Base-by-base conservation (phyloP, 2,888 invertebrate genomes). In the Dicranocentrus wangi region DNA sequence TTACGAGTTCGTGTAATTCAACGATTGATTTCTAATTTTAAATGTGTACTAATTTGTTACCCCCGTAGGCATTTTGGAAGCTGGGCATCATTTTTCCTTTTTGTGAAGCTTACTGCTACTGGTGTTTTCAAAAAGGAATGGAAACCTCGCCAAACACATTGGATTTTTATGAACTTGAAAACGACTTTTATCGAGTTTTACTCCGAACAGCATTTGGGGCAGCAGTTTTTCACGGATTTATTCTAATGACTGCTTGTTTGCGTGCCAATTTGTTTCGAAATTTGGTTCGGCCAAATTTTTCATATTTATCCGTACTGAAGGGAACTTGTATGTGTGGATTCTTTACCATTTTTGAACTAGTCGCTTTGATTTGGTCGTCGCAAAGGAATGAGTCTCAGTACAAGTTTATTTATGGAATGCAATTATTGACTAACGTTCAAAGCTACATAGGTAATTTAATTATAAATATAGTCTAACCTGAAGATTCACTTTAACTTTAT, bases 81-180 rank as follows among this genome's bases (percentile, higher is more conserved):
- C 89, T 97, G 58, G 92, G 93, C 8, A 90, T 96, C 13, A 92
- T 96, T 25, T 89, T 96, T 60, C 89, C 94, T 82, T 90, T 96
- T 84, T 90, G 95, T 87, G 96, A 96, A 89, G 93, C 96, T 0
- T 96, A 95, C 88, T 92, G 92, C 19, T 90, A 92, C 68, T 94
- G 94, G 92, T 86, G 86, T 42, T 85, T 85, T 69, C 82, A 85
- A 60, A 85, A 86, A 65, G 85, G 85, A n/a, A 73, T 82, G 66
- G 84, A 85, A 32, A 65, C 78, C 7, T 28, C 71, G 19, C 68
- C 73, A 7, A 58, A 55, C n/a, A 70, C 80, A 2, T 72, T 77
- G 0, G 84, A 84, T 63, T 85, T 85, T 60, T 86, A 85, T 53
- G 86, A 84, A 71, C 42, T 86, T 2, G 86, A 86, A 81, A 82